Conservation (phyloP, 2,113 vertebrate species). For the Myotis lucifugus region DNA sequence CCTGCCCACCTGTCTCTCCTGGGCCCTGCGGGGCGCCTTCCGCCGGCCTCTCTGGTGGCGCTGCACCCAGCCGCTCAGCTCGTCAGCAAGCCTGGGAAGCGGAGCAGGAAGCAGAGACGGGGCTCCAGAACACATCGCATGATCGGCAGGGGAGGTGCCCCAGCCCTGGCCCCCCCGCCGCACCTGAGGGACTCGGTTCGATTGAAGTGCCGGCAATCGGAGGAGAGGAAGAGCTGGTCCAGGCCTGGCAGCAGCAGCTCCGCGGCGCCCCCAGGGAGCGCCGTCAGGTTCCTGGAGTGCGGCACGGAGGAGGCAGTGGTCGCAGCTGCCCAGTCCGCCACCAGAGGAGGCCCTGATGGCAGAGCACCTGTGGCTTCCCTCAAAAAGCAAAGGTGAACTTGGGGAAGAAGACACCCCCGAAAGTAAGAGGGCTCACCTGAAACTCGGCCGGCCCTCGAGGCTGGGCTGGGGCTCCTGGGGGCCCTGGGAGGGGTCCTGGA, state of each 20-base stretch:
- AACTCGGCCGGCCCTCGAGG: background rate
- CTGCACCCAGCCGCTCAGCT: conserved; percentile 92
- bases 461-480: conserved; percentile 42
- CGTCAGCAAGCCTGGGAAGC: conserved; percentile 89
- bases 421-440: conserved; percentile 67
- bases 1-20: conserved; percentile 87
- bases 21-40: conserved; percentile 86
- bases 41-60: conserved; percentile 92
- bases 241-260: conserved; percentile 91
- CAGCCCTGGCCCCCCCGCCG: background rate
- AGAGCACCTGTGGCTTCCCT: background rate
- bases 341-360: background rate
- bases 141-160: background rate
- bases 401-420: background rate
- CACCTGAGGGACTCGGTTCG: conserved; percentile 93
- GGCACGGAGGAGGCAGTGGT: background rate
- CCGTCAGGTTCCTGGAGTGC: conserved; percentile 87
- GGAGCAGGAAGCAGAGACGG: background rate
- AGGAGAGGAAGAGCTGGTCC: conserved; percentile 90
- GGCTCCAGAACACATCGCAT: background rate
- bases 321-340: background rate
- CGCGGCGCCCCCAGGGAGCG: conserved; percentile 88
- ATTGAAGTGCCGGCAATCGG: conserved; percentile 93
- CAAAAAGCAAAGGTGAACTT: background rate
- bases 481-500: background rate